These are phyloP conservation scores for Rhagoletis pomonella DNA, from an alignment of 1,140 invertebrate species.

Conservation along the genomic window DNA sequence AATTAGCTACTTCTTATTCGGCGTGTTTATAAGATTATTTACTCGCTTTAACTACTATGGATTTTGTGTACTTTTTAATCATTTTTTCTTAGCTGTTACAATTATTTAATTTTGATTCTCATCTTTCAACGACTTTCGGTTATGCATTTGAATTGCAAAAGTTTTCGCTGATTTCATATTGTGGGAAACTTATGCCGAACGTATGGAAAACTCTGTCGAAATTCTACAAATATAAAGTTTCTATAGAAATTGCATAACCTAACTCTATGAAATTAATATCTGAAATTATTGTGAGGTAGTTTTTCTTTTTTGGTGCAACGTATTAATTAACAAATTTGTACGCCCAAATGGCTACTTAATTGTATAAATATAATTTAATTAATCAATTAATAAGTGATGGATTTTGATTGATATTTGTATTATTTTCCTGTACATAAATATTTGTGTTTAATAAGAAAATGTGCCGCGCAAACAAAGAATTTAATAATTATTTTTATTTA, in stretches of 20 bases:
- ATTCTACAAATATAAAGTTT: constrained; percentile 14
- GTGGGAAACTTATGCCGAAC: not conserved
- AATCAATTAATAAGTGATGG: too few species aligned
- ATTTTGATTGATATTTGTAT: too few species aligned
- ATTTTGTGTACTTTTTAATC: not conserved
- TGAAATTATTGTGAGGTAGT: too few species aligned
- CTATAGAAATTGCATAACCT: not conserved
- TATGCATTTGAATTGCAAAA: constrained; percentile 28
- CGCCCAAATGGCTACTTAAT: too few species aligned
- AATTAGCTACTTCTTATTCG: constrained; percentile 16
- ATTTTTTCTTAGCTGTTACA: not conserved
- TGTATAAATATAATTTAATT: too few species aligned
- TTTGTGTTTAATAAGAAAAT: too few species aligned
- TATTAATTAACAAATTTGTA: too few species aligned
- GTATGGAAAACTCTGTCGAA: not conserved
- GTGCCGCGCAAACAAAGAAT: too few species aligned
- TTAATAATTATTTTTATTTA: too few species aligned
- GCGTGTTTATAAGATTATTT: constrained; percentile 40
- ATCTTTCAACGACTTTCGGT: constrained; percentile 35
- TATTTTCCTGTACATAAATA: too few species aligned
- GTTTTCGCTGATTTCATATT: not conserved
- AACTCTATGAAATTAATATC: too few species aligned
- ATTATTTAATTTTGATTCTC: constrained; percentile 44
- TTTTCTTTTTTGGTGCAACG: too few species aligned
- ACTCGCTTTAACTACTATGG: not conserved